Evolutionary conservation across 2,888 invertebrate species (phyloP).

Genomic region (Tillus elongatus): DNA sequence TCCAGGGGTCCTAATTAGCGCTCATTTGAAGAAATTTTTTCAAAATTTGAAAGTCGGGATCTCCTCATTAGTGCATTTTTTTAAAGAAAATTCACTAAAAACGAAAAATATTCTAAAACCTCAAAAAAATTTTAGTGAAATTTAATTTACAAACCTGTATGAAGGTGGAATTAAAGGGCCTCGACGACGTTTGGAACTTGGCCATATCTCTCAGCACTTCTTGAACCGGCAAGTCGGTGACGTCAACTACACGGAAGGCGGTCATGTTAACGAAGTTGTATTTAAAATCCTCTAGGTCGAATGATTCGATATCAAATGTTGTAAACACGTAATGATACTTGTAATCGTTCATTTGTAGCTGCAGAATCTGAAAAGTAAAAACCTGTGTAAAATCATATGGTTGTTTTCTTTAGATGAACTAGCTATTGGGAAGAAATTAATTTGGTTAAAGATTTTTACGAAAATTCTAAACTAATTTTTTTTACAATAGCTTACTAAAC

Average conservation of each 20-base stretch:
- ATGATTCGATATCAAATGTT: constrained; percentile 57
- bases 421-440: too few relatives aligned
- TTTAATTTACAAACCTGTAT: constrained; percentile 34
- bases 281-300: constrained; percentile 62
- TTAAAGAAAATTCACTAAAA: too few relatives aligned
- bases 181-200: constrained; percentile 45
- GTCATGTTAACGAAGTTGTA: constrained; percentile 71
- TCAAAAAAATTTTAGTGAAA: too few relatives aligned
- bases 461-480: too few relatives aligned
- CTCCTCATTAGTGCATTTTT: background rate
- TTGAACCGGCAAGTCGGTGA: constrained; percentile 55
- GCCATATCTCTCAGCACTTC: constrained; percentile 64
- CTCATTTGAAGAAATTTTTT: too few relatives aligned
- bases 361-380: constrained; percentile 55
- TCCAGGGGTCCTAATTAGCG: too few relatives aligned
- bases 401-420: too few relatives aligned
- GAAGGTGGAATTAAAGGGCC: constrained; percentile 34
- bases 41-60: background rate
- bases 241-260: constrained; percentile 64
- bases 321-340: constrained; percentile 78
- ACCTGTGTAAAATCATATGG: background rate
- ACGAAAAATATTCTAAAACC: too few relatives aligned
- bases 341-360: constrained; percentile 77
- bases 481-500: too few relatives aligned
- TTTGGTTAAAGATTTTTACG: too few relatives aligned